Conservation (phyloP, 1,140 invertebrate species). For the Centruroides sculpturatus region DNA sequence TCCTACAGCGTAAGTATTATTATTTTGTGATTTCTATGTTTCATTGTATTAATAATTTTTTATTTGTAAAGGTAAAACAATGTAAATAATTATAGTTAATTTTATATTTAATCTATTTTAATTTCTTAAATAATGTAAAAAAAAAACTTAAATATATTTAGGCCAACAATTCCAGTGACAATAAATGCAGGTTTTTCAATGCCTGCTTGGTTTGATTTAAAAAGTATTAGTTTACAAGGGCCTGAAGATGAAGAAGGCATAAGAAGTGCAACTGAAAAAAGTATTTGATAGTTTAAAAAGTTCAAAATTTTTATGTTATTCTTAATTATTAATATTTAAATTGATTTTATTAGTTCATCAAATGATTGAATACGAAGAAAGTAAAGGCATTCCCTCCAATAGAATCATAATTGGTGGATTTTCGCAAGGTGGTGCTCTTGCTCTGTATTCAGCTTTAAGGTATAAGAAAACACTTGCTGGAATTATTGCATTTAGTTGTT, state of each 20-base stretch:
- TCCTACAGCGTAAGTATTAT: too few species aligned
- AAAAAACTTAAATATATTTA: slow-evolving; percentile 23
- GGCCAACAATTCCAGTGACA: slow-evolving; percentile 80
- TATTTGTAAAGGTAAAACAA: too few species aligned
- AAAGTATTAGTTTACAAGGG: slow-evolving; percentile 60
- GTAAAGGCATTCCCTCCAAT: slow-evolving; percentile 36
- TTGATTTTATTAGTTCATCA: slow-evolving; percentile 44
- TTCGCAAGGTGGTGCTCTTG: slow-evolving; percentile 29
- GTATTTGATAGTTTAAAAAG: slow-evolving; percentile 16
- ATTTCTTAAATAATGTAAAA: too few species aligned
- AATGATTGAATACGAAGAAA: slow-evolving; percentile 67
- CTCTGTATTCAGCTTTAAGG: slow-evolving; percentile 69
- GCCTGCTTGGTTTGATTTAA: slow-evolving; percentile 93
- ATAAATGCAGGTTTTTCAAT: slow-evolving; percentile 83
- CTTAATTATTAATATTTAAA: too few species aligned
- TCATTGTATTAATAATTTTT: too few species aligned
- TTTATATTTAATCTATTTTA: too few species aligned
- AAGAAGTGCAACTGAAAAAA: slow-evolving; percentile 51
- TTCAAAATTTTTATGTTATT: too few species aligned
- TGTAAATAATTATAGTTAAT: too few species aligned
- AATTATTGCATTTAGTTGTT: slow-evolving; percentile 80
- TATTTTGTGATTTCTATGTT: too few species aligned
- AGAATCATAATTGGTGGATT: slow-evolving; percentile 43
- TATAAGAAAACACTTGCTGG: slow-evolving; percentile 70
- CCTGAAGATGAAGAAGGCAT: slow-evolving; percentile 83